Percentiles rank a stretch among this genome's conserved stretches.
Evolutionary conservation across 2,888 invertebrate genomes (phyloP).

Genomic region (Nemotelus pantherinus): DNA sequence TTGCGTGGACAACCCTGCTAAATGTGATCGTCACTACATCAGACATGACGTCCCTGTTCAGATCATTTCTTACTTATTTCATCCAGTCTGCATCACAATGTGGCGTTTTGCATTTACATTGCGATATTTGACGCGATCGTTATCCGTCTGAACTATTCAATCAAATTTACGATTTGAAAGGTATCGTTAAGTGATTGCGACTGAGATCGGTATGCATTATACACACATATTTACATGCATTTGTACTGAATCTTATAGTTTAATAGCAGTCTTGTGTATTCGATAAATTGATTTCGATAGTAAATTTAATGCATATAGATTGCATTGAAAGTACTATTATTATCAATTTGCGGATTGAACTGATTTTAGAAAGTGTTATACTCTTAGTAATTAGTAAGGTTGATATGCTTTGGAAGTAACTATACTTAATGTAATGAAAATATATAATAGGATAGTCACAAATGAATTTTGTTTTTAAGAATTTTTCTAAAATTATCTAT

Average conservation of each 20-base stretch:
- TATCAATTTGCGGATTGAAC: no score
- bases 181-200: constrained; percentile 25
- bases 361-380: no score
- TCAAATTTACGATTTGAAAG: constrained; percentile 30
- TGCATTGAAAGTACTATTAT: no score
- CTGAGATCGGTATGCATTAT: background rate
- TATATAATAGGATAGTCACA: no score
- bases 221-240: background rate
- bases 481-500: no score
- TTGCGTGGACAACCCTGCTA: background rate
- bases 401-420: no score
- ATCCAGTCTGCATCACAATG: background rate
- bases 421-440: no score
- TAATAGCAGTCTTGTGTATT: constrained; percentile 30
- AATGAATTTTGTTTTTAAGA: no score
- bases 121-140: constrained; percentile 4
- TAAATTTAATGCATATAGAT: constrained; percentile 18
- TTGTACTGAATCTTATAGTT: constrained; percentile 21
- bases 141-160: constrained; percentile 27
- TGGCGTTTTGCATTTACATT: background rate
- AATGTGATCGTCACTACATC: background rate
- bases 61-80: background rate
- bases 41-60: background rate
- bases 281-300: constrained; percentile 29
- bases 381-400: no score